These are phyloP conservation scores for Etheostoma nigrum DNA, from an alignment of 2,797 vertebrate species.

Conservation along the genomic window DNA sequence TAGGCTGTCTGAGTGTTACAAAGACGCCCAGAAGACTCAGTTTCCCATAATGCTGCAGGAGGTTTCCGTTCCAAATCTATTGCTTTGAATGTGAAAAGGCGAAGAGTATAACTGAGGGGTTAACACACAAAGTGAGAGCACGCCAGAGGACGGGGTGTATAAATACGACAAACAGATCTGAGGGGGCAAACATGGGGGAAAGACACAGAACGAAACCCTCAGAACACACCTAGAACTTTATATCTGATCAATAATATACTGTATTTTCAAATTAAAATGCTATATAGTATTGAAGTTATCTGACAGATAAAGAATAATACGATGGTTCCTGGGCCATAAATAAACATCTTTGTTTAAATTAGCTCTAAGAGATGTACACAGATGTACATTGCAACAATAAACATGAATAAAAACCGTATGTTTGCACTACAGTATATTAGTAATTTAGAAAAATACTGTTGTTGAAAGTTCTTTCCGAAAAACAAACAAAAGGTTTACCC, in stretches of 20 bases:
- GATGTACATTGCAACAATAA: conserved; percentile 81
- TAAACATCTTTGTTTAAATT: conserved; percentile 80
- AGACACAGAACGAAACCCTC: conserved; percentile 63
- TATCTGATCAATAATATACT: conserved; percentile 74
- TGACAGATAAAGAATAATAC: conserved; percentile 62
- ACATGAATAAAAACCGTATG: conserved; percentile 60
- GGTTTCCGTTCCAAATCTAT: conserved; percentile 73
- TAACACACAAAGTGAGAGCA: conserved; percentile 54
- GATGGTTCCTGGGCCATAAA: conserved; percentile 73
- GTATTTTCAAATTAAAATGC: conserved; percentile 75
- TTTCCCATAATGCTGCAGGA: conserved; percentile 66
- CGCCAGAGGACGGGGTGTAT: conserved; percentile 32
- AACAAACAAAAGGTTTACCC: conserved; percentile 69
- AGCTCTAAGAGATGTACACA: conserved; percentile 76
- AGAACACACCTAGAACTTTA: conserved; percentile 74
- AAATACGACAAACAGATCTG: conserved; percentile 64
- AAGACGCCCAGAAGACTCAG: conserved; percentile 39
- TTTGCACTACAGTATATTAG: conserved; percentile 60
- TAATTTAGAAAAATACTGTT: conserved; percentile 81
- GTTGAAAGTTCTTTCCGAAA: conserved; percentile 66
- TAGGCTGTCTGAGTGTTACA: conserved; percentile 30
- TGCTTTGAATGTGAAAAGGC: conserved; percentile 74
- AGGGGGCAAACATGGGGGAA: conserved; percentile 42
- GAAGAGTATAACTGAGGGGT: conserved; percentile 34
- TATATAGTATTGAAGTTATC: conserved; percentile 60